Conservation (phyloP, 2,113 vertebrate genomes). For the Lophotis ruficrista region DNA sequence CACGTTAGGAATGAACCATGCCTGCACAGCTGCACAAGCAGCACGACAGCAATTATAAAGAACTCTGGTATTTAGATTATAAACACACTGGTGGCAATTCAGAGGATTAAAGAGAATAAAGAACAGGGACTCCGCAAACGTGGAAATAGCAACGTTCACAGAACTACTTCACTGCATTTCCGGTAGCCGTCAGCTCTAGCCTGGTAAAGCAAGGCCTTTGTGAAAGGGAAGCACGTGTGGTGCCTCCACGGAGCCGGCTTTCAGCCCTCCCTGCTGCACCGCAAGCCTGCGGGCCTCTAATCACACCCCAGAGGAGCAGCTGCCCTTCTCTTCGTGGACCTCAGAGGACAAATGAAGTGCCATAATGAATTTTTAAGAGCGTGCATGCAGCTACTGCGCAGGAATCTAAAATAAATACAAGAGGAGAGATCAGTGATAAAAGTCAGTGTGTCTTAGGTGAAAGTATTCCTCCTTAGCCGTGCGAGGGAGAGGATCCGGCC, state of each 20-base stretch:
- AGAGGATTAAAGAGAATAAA: background rate
- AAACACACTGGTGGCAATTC: fast-evolving
- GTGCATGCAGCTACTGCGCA: background rate
- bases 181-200: background rate
- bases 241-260: background rate
- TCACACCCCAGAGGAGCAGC: background rate
- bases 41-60: background rate
- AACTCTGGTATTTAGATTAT: fast-evolving
- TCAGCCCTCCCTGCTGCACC: background rate
- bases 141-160: fast-evolving
- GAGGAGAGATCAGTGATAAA: background rate
- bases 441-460: background rate
- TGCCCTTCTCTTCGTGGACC: background rate
- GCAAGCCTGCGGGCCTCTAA: background rate
- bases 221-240: background rate
- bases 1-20: fast-evolving
- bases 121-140: background rate
- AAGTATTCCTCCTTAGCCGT: background rate
- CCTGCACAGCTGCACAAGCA: background rate
- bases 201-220: background rate
- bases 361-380: background rate
- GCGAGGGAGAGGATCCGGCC: fast-evolving
- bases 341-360: background rate
- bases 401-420: fast-evolving
- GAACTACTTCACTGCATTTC: fast-evolving